Base-by-base conservation (phyloP, 2,113 vertebrate species). In the Aegotheles bennettii region DNA sequence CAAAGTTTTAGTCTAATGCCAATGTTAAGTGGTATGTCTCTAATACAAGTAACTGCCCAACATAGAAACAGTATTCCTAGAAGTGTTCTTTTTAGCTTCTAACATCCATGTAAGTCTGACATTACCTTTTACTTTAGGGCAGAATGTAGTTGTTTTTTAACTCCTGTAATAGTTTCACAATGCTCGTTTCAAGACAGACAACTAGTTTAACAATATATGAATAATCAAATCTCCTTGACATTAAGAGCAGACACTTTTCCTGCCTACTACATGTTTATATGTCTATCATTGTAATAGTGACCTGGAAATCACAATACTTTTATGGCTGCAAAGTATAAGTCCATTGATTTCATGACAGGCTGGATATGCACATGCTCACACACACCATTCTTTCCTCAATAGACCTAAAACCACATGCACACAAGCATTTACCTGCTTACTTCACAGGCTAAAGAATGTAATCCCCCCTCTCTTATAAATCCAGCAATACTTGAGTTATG, bases 261-360 rank as follows among this genome's bases (percentile, higher is more conserved):
- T 93, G 26, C 17, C 29, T 75, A 14, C 13, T 69, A 28, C 12
- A 5, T 28, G 3, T 10, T 56, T 74, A 7, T 28, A 13, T 9
- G 31, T 18, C 1, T 24, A 70, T 20, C 68, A 45, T 10, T 19
- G 45, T 6, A 73, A n/a, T 10, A 38, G 51, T 15, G 17, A 67
- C 23, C 23, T 54, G 14, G 29, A 87, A 10, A 79, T 33, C 12
- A 81, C 0, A 0, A n/a, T 4, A 3, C 7, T 45, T 17, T 10
- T 33, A 50, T 7, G 53, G 16, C n/a, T 68, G 20, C 28, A 10
- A 79, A 85, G 24, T 12, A 25, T 12, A 65, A 87, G 25, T 28
- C 45, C 13, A 56, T 14, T 0, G 2, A 8, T 59, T 65, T 45
- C 36, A 47, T 50, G 33, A 61, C 21, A 69, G 28, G 13, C 36